These are phyloP conservation scores for Trachemys scripta DNA, from an alignment of 2,113 vertebrate genomes.

Conservation along the genomic window DNA sequence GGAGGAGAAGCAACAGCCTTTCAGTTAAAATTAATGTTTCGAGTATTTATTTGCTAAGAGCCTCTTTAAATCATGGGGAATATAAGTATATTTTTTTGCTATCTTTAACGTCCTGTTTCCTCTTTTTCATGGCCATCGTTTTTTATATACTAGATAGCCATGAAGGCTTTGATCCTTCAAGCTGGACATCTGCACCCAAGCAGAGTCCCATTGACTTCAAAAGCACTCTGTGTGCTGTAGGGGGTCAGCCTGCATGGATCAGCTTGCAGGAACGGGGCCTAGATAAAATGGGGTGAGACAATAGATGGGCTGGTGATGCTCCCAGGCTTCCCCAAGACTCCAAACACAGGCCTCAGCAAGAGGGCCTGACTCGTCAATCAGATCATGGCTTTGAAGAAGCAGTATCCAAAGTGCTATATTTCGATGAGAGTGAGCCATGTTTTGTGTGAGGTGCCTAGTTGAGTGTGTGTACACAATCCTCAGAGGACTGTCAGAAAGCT, in stretches of 20 bases:
- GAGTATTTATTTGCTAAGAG: background rate
- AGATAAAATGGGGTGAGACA: background rate
- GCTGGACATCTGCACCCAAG: background rate
- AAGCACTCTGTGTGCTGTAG: background rate
- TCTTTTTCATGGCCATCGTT: background rate
- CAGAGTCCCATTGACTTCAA: background rate
- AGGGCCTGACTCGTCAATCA: background rate
- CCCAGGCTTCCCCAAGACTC: background rate
- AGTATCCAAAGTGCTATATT: background rate
- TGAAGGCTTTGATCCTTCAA: background rate
- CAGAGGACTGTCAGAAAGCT: background rate
- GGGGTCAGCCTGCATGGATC: background rate
- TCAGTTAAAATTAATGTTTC: slow-evolving; percentile 27
- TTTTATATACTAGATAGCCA: background rate
- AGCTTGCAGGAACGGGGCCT: background rate
- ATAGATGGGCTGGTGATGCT: background rate
- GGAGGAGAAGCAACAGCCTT: slow-evolving; percentile 6
- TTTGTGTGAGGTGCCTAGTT: background rate
- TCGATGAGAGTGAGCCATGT: background rate
- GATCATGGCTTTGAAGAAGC: background rate
- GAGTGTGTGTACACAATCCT: background rate
- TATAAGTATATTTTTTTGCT: slow-evolving; percentile 1
- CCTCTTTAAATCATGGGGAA: slow-evolving; percentile 5
- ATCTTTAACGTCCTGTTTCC: background rate
- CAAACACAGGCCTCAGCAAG: background rate